Evolutionary conservation across 2,888 invertebrate species (phyloP).

Genomic region (Oscheius sp.): DNA sequence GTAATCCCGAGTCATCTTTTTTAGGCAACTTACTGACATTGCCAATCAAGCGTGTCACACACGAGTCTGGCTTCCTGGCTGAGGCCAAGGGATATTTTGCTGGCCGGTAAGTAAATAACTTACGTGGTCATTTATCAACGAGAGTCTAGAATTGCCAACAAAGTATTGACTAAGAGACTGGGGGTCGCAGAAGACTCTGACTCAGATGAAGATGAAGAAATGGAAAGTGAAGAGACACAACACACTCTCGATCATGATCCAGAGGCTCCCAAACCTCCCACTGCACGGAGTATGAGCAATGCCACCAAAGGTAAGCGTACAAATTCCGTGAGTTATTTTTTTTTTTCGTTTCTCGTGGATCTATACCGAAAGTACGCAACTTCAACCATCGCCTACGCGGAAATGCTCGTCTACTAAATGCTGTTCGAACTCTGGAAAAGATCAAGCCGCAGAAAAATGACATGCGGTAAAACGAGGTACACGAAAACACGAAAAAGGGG

Average conservation of each 20-base stretch:
- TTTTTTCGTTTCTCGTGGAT: constrained; percentile 2
- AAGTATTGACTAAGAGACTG: constrained; percentile 52
- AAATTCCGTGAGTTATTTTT: background rate
- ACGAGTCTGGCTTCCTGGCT: constrained; percentile 45
- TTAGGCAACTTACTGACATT: constrained; percentile 44
- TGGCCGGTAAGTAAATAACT: constrained; percentile 47
- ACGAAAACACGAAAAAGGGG: background rate
- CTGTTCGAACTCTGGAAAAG: constrained; percentile 53
- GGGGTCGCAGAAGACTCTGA: constrained; percentile 40
- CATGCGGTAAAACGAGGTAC: constrained; percentile 29
- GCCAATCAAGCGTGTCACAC: constrained; percentile 44
- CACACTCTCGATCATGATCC: constrained; percentile 4
- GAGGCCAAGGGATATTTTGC: constrained; percentile 51
- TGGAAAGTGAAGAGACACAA: constrained; percentile 39
- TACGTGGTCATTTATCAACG: background rate
- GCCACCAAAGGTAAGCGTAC: background rate
- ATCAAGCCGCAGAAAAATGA: constrained; percentile 39
- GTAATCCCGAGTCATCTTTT: constrained; percentile 6
- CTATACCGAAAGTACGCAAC: constrained; percentile 16
- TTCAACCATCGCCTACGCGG: constrained; percentile 22
- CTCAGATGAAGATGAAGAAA: constrained; percentile 46
- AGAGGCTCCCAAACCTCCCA: constrained; percentile 5
- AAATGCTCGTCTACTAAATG: constrained; percentile 50
- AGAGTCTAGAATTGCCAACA: constrained; percentile 48
- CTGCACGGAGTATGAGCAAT: background rate